Evolutionary conservation across 2,888 invertebrate species (phyloP), one percentile per base, ranked within the genome.

Genomic region (Lamproptera curius): DNA sequence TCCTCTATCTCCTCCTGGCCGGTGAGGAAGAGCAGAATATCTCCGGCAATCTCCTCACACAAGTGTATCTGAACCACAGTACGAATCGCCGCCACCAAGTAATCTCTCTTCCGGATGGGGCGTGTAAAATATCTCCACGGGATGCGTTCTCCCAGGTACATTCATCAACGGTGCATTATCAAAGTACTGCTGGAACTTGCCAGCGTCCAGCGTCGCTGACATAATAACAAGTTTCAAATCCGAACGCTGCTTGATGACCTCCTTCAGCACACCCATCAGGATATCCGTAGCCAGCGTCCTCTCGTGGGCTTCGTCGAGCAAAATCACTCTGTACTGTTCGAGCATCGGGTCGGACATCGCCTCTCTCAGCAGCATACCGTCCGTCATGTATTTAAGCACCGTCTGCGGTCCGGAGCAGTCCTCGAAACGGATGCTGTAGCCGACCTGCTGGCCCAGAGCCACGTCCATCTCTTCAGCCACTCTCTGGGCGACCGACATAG

Each of bases 391-490:
- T 70, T 99, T 99, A 1, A 99, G 89, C 17, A 98, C 90, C 0
- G 99, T 99, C 70, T 94, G 95, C 0, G 95, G 91, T 1, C 97
- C 97, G 1, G 98, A 97, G 71, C 99, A 99, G 84, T 99, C 99
- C 80, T 99, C 99, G 72, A 99, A 99, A 90, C 99, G 95, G 72
- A 99, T 99, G 71, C 97, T 84, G 64, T 85, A 86, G 6, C 86
- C 86, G 0, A 87, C 86, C 56, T 87, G 85, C 52, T 87, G 86
- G 0, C 94, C 95, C 4, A 99, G 79, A 4, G 92, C 93, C 0
- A 99, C 98, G 75, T 99, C 99, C 99, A 99, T 98, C 86, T 99
- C 99, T 72, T 99, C 99, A 0, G 99, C 97, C 0, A 99, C 99
- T 75, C 99, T 90, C 71, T 99, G 98, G 0, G 99, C 99, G 0